Evolutionary conservation across 2,888 invertebrate species (phyloP).

Genomic region (Drosophila birchii): DNA sequence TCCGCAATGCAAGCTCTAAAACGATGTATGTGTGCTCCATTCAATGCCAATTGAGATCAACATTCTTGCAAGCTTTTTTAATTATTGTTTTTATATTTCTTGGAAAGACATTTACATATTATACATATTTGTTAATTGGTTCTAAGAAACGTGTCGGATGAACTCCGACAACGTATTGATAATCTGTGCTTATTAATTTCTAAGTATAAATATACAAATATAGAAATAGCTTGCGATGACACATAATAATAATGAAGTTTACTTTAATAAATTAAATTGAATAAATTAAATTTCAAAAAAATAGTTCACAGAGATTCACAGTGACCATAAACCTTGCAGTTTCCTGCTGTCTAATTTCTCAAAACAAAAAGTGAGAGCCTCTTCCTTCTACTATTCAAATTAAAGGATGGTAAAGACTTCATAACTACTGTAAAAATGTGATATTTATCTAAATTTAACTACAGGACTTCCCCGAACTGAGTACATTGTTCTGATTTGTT

Average conservation of each 20-base stretch:
- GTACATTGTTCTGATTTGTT: too few relatives aligned
- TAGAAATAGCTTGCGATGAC: neutral
- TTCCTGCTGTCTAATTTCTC: neutral
- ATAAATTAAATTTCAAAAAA: too few relatives aligned
- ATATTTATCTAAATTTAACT: too few relatives aligned
- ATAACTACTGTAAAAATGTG: too few relatives aligned
- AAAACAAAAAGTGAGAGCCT: neutral
- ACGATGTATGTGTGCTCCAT: neutral
- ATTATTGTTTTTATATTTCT: conserved; percentile 1
- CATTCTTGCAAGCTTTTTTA: neutral
- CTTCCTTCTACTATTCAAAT: too few relatives aligned
- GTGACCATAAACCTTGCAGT: neutral
- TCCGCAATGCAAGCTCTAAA: neutral
- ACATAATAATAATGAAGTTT: too few relatives aligned
- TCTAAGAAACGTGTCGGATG: neutral
- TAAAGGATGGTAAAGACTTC: too few relatives aligned
- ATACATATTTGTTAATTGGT: neutral
- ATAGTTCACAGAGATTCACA: neutral
- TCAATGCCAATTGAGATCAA: neutral
- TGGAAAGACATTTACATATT: neutral
- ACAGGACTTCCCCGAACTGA: too few relatives aligned
- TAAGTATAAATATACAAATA: neutral
- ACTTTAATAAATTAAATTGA: too few relatives aligned
- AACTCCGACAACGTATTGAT: neutral
- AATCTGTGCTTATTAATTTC: neutral